phyloP scores from a whole-genome alignment of 2,888 invertebrate genomes.

The Oscheius onirici region DNA sequence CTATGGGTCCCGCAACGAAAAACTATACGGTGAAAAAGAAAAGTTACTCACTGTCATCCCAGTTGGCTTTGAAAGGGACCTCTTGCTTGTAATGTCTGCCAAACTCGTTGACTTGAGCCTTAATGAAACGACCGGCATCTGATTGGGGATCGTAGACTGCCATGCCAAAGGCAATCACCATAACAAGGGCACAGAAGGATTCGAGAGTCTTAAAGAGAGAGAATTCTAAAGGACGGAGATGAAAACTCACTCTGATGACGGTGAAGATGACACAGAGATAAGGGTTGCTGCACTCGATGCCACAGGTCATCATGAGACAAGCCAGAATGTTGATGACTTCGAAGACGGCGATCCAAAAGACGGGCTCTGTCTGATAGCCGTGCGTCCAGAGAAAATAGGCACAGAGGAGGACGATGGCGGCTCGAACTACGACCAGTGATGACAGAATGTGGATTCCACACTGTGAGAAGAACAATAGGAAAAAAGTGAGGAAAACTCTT shows the following conservation, averaged over 20 bases:
- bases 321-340: constrained; percentile 33
- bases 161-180: constrained; percentile 32
- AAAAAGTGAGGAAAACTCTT: background rate
- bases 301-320: constrained; percentile 41
- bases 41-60: constrained; percentile 25
- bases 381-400: background rate
- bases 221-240: background rate
- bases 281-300: constrained; percentile 40
- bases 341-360: constrained; percentile 27
- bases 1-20: background rate
- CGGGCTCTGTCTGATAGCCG: constrained; percentile 17
- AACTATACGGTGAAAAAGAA: background rate
- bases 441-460: constrained; percentile 1
- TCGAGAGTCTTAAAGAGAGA: constrained; percentile 43
- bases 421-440: background rate
- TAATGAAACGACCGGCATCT: constrained; percentile 23
- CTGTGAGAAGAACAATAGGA: background rate
- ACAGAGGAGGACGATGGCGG: background rate
- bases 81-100: constrained; percentile 4
- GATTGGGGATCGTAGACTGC: constrained; percentile 30
- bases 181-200: constrained; percentile 34
- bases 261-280: constrained; percentile 48
- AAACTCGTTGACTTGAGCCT: background rate
- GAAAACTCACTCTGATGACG: constrained; percentile 40
- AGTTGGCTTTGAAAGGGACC: background rate